These are phyloP conservation scores for Nemotelus nigrinus DNA, from an alignment of 2,888 invertebrate species.

Conservation along the genomic window DNA sequence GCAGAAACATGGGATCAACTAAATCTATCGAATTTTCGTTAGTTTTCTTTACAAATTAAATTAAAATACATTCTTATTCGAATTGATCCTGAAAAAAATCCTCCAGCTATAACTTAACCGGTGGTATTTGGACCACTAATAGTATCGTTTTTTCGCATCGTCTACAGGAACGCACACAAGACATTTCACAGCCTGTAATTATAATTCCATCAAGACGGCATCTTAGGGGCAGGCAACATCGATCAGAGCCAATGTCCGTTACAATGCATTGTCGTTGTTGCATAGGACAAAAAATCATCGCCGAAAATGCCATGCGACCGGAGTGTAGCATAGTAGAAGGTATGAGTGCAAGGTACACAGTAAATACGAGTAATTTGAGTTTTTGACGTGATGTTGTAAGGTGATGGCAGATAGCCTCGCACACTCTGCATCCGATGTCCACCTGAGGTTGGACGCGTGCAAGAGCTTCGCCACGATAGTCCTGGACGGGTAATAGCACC, in stretches of 20 bases:
- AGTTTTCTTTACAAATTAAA: no score
- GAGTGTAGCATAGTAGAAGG: no score
- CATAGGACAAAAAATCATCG: constrained; percentile 4
- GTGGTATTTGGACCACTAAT: no score
- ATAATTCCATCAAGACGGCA: constrained; percentile 47
- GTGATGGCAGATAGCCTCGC: neutral
- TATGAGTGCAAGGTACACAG: no score
- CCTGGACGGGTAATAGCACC: neutral
- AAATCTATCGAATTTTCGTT: no score
- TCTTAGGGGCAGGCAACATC: constrained; percentile 23
- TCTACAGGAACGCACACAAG: constrained; percentile 26
- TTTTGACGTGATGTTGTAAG: neutral
- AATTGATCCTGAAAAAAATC: no score
- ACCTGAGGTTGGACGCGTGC: neutral
- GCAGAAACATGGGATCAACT: no score
- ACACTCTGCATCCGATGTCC: neutral
- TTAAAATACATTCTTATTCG: no score
- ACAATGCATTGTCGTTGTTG: neutral
- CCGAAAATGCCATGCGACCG: neutral
- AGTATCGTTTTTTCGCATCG: no score
- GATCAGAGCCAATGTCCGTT: neutral
- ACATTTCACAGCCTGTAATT: constrained; percentile 42
- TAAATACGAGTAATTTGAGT: no score
- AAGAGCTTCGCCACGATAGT: constrained; percentile 5
- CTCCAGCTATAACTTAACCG: no score